A percentile compares a stretch with the other conserved stretches of the same genome.
Evolutionary conservation across 2,113 vertebrate genomes (phyloP).

Genomic region (Onychostruthus taczanowskii): DNA sequence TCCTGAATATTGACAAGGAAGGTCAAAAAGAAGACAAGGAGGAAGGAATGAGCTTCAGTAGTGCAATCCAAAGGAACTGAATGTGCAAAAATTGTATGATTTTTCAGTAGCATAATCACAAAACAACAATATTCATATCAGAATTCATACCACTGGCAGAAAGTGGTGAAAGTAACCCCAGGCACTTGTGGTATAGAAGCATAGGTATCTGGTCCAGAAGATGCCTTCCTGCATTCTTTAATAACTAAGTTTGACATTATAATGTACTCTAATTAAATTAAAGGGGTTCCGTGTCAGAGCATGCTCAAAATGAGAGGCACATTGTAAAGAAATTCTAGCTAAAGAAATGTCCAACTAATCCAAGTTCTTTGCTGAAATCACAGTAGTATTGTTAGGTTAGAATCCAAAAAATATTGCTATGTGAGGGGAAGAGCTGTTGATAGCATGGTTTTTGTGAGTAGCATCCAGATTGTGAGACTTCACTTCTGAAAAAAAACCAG

Average conservation of each 20-base stretch:
- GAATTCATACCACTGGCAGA: not conserved
- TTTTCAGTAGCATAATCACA: not conserved
- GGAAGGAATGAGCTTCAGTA: not conserved
- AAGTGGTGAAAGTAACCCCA: not conserved
- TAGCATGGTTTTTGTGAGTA: not conserved
- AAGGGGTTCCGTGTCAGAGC: not conserved
- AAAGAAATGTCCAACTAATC: not conserved
- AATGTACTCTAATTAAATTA: not conserved
- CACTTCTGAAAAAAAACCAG: not conserved
- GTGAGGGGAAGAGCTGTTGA: not conserved
- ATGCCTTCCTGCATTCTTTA: slow-evolving; percentile 9
- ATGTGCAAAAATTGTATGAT: not conserved
- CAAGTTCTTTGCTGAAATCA: not conserved
- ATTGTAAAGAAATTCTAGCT: not conserved
- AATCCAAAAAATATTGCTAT: not conserved
- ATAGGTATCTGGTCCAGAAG: not conserved
- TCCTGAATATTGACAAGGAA: not conserved
- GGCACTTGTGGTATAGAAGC: not conserved
- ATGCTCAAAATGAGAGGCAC: not conserved
- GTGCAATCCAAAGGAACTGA: not conserved
- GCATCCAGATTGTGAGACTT: not conserved
- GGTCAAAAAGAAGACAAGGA: not conserved
- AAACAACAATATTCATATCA: not conserved
- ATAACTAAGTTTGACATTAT: not conserved
- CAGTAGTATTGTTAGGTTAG: not conserved